Percentiles rank a stretch among this genome's conserved stretches.
These are phyloP conservation scores for Sebastes hopkinsi DNA, from an alignment of 2,797 vertebrate genomes.

Conservation along the genomic window DNA sequence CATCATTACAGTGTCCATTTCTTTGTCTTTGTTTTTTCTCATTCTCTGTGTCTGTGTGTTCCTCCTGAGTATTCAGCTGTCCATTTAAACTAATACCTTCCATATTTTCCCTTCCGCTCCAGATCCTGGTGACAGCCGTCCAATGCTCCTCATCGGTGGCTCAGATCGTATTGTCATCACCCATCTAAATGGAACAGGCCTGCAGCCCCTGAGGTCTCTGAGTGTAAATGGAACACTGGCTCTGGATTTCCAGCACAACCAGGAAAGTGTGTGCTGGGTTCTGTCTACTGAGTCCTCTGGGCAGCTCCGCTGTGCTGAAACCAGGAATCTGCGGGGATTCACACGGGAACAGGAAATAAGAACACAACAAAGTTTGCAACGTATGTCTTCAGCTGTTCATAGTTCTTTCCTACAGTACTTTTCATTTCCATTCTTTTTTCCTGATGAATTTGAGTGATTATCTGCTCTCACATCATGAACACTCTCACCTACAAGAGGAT, in stretches of 20 bases:
- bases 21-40: not conserved
- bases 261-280: constrained; percentile 91
- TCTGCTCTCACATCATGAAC: not conserved
- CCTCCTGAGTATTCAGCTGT: not conserved
- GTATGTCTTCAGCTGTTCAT: constrained; percentile 74
- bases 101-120: not conserved
- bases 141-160: constrained; percentile 88
- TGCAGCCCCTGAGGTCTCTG: constrained; percentile 78
- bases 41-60: not conserved
- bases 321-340: constrained; percentile 82
- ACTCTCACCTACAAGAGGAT: not conserved
- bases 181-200: constrained; percentile 88
- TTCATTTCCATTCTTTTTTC: not conserved
- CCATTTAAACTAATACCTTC: not conserved
- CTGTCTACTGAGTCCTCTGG: constrained; percentile 86
- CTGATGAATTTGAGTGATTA: constrained; percentile 1
- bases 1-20: not conserved
- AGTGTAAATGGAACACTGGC: constrained; percentile 87
- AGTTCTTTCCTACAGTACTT: not conserved
- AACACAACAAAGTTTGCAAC: constrained; percentile 87
- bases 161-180: constrained; percentile 86
- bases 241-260: constrained; percentile 89
- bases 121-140: constrained; percentile 89
- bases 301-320: constrained; percentile 87
- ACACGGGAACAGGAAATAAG: constrained; percentile 87